Conservation (phyloP, 2,113 vertebrate species). For the Orientallactaga bullata region DNA sequence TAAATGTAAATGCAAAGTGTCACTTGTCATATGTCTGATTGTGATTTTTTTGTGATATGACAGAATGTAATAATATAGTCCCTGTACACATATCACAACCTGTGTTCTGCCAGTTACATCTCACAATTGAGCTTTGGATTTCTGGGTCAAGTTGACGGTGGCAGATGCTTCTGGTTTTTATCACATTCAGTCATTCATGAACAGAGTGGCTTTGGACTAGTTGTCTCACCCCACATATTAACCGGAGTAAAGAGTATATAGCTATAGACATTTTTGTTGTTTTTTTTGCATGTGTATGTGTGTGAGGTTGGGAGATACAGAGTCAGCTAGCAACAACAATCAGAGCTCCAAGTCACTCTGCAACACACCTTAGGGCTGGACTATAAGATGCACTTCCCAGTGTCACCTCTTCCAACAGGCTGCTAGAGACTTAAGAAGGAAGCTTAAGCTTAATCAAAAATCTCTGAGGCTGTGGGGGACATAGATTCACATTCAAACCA, state of each 20-base stretch:
- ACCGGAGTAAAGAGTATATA: not conserved
- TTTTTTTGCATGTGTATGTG: too few species aligned
- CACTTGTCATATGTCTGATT: slow-evolving; percentile 27
- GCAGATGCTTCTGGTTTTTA: not conserved
- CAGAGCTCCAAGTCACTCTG: too few species aligned
- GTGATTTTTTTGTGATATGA: slow-evolving; percentile 27
- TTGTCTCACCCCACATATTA: not conserved
- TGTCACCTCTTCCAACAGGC: too few species aligned
- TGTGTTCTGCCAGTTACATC: not conserved
- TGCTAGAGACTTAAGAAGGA: too few species aligned
- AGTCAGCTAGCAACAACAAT: too few species aligned
- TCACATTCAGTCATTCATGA: slow-evolving; percentile 22
- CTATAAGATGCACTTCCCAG: too few species aligned
- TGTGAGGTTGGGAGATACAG: too few species aligned
- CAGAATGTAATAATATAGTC: not conserved
- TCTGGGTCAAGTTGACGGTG: not conserved
- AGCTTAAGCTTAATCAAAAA: too few species aligned
- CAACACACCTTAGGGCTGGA: too few species aligned
- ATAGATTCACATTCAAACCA: too few species aligned
- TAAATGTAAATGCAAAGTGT: slow-evolving; percentile 59
- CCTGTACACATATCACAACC: not conserved
- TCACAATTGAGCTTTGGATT: not conserved
- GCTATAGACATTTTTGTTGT: not conserved
- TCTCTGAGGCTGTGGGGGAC: too few species aligned
- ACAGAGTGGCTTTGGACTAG: not conserved